Base-by-base conservation (phyloP, 1,140 invertebrate species). In the Hormaphis cornu region DNA sequence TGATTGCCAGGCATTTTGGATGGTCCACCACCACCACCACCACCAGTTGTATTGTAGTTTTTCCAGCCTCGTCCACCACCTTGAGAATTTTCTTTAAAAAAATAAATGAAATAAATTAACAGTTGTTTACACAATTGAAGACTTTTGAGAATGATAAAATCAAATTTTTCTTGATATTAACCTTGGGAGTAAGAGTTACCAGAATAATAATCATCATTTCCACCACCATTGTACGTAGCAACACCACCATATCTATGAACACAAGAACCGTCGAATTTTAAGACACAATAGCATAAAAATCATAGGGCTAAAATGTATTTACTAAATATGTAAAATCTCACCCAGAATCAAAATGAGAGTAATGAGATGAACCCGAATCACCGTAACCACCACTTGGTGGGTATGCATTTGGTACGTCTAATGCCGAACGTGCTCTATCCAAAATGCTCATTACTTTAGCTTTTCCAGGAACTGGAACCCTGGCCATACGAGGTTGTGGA, bases 361-460 rank as follows among this genome's bases (percentile, higher is more conserved):
- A 46, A 52, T 69, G 48, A n/a, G 48, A 42, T 14, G 50, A 28
- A 20, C 35, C 69, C 3, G 52, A 70, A 58, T 58, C 69, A n/a
- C 52, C 52, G 58, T 46, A 54, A 1, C 52, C 69, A 33, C 69
- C 53, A 16, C 35, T 66, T 4, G 44, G 44, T 50, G 61, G 44
- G 26, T 48, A 66, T 50, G 52, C 40, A 33, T 59, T 48, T 9
- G 70, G 28, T 46, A 69, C 84, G 76, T 90, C 88, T 86, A 91
- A 89, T 14, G 89, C 88, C 30, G 84, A 82, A 66, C 89, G 80
- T 1, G 89, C 89, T 63, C 88, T 83, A 78, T 91, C 89, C 71
- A 91, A 80, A 72, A 91, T 91, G 46, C 87, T 89, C 78, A 90
- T 83, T 1, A 90, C 88, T 78, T 90, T 90, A n/a, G 66, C 35